Evolutionary conservation across 2,113 vertebrate species (phyloP), one percentile per base, ranked within the genome.

Genomic region (Acinonyx jubatus): DNA sequence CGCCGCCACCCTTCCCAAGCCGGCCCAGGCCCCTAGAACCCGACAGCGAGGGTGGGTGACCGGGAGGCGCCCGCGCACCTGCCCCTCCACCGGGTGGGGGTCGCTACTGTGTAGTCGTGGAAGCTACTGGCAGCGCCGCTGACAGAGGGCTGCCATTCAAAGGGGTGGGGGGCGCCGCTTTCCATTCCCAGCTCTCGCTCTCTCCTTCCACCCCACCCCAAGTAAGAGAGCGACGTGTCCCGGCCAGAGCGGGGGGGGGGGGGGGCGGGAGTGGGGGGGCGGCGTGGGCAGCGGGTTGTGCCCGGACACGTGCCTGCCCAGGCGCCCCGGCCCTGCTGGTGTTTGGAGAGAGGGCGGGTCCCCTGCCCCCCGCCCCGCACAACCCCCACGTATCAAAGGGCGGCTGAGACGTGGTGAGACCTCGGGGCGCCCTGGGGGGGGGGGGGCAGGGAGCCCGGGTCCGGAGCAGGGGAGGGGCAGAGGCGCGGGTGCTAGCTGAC

Each of bases 341-440:
- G 98, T 98, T 98, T 98, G 97, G 97, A 98, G 97, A 98, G 97
- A 98, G 98, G 98, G 98, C 98, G 98, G 97, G 98, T 96, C 98
- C 95, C 97, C 98, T 97, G 97, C 97, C 97, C 97, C 98, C 97
- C 92, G 93, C 97, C 96, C 97, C 84, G 96, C 88, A 97, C 98
- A 96, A 97, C 98, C 98, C 97, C 97, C 88, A 97, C 94, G 98
- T 98, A 98, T 98, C 98, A 98, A 98, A 98, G 98, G 98, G 98
- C 98, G 97, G 95, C 97, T 95, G 98, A 97, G 97, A 98, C 97
- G 96, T 98, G 98, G 98, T 98, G 98, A 98, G 98, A 98, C 97
- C 98, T 98, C 98, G 97, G 98, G 98, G 98, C 97, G 97, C 97
- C 98, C 98, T 96, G 94, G 92, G 97, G 78, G 78, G 91, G 91